Conservation (phyloP, 2,113 vertebrate species). For the Mus spicilegus region DNA sequence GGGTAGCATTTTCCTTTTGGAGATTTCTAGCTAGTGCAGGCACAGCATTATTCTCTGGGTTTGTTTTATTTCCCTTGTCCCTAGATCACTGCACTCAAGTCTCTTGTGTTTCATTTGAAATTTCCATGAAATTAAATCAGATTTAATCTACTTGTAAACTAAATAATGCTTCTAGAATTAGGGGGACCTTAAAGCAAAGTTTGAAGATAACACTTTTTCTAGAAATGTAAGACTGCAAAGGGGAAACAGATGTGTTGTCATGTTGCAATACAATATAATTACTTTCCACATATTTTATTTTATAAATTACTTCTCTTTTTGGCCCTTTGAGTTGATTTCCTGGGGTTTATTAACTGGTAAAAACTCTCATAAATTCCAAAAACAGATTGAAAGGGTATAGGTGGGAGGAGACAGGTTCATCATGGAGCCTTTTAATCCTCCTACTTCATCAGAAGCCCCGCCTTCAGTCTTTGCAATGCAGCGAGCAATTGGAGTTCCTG, state of each 20-base stretch:
- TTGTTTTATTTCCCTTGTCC: neutral
- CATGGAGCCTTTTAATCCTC: neutral
- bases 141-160: constrained; percentile 39
- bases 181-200: neutral
- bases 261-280: neutral
- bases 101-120: constrained; percentile 46
- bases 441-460: neutral
- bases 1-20: neutral
- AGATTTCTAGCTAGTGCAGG: neutral
- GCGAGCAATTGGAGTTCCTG: neutral
- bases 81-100: neutral
- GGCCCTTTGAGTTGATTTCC: neutral
- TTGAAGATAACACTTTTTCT: neutral
- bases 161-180: constrained; percentile 16
- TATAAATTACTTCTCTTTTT: constrained; percentile 41
- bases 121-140: neutral
- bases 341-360: constrained; percentile 46
- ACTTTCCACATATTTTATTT: neutral
- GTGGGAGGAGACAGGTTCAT: neutral
- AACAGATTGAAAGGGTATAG: neutral
- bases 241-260: constrained; percentile 8
- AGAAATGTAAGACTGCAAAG: constrained; percentile 47
- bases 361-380: neutral
- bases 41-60: constrained; percentile 5
- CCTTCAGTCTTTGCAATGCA: constrained; percentile 27